Conservation (phyloP, 2,113 vertebrate species). For the Aldabrachelys gigantea region DNA sequence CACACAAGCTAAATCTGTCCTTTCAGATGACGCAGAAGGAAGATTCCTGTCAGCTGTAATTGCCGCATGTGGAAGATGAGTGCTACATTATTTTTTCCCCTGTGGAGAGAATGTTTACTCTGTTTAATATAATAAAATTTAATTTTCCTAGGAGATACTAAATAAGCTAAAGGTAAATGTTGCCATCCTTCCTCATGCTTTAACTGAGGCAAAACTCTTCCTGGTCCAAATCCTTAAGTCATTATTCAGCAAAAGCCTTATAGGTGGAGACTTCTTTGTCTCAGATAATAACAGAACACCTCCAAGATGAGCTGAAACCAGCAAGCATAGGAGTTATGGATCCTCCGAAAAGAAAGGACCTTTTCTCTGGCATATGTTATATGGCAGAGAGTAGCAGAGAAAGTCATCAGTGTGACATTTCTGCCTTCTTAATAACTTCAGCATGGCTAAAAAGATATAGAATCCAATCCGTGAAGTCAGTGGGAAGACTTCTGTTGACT, state of each 20-base stretch:
- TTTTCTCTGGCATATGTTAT: not conserved
- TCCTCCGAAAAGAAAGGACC: not conserved
- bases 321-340: not conserved
- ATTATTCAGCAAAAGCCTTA: not conserved
- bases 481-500: not conserved
- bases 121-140: not conserved
- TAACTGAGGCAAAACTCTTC: not conserved
- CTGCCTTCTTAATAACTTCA: not conserved
- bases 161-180: not conserved
- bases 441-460: not conserved
- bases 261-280: not conserved
- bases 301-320: fast-evolving
- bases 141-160: not conserved
- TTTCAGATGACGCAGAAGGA: not conserved
- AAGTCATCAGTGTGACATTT: not conserved
- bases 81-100: not conserved
- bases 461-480: not conserved
- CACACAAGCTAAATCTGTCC: not conserved
- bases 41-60: conserved; percentile 10
- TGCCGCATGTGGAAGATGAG: conserved; percentile 16
- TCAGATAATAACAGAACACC: not conserved
- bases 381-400: not conserved
- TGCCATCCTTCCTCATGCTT: not conserved
- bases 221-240: not conserved
- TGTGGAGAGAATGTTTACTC: not conserved